Conservation (phyloP, 2,888 invertebrate species). For the Drosophila rellima region DNA sequence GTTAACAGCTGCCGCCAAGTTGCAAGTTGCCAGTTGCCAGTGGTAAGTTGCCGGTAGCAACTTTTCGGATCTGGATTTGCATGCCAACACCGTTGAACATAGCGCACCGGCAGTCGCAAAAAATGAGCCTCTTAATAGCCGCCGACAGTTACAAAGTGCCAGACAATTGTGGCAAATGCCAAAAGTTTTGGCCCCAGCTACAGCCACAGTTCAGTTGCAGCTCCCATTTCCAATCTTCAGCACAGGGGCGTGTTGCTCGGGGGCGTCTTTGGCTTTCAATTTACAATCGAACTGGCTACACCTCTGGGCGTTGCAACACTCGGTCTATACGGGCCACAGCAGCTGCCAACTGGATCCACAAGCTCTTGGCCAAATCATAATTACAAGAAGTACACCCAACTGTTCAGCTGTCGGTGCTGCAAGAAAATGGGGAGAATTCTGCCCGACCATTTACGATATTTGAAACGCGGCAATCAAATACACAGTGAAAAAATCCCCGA, state of each 20-base stretch:
- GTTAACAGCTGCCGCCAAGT: constrained; percentile 70
- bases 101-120: constrained; percentile 49
- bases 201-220: constrained; percentile 14
- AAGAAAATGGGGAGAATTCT: neutral
- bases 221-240: constrained; percentile 23
- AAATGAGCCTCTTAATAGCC: constrained; percentile 84
- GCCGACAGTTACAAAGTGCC: constrained; percentile 85
- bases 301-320: constrained; percentile 68
- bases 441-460: neutral
- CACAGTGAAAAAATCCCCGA: too few relatives aligned
- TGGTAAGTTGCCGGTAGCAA: constrained; percentile 45
- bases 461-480: neutral
- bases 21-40: constrained; percentile 42
- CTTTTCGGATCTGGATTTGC: constrained; percentile 50
- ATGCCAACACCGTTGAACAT: constrained; percentile 63
- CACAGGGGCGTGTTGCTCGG: constrained; percentile 67
- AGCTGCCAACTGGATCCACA: constrained; percentile 21
- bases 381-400: constrained; percentile 56
- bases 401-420: neutral
- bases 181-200: neutral
- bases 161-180: constrained; percentile 81
- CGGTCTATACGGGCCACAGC: neutral
- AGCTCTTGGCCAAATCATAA: constrained; percentile 66
- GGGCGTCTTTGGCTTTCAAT: constrained; percentile 76
- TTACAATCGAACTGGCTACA: constrained; percentile 63